Evolutionary conservation across 2,888 invertebrate species (phyloP).

Genomic region (Melanchra persicariae): DNA sequence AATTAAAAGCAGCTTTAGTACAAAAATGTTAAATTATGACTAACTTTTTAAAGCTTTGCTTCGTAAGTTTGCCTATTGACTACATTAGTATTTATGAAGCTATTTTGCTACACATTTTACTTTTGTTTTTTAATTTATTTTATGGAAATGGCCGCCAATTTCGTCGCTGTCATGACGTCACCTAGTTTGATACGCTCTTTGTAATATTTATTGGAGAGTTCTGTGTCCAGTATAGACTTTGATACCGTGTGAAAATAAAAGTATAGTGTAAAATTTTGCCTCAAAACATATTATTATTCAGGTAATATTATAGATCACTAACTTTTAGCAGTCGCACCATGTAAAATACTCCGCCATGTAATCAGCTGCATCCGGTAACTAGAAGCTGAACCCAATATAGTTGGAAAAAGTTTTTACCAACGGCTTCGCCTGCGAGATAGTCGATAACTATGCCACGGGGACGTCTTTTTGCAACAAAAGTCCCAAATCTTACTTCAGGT

Average conservation of each 20-base stretch:
- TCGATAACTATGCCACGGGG: neutral
- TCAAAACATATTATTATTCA: neutral
- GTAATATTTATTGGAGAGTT: conserved; percentile 8
- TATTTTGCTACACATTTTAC: conserved; percentile 5
- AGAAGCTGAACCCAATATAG: no score
- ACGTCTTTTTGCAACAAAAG: no score
- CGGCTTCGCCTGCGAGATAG: neutral
- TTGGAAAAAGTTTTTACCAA: no score
- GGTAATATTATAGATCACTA: neutral
- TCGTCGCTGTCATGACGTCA: conserved; percentile 8
- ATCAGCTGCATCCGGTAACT: no score
- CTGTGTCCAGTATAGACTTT: neutral
- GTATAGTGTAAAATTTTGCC: neutral
- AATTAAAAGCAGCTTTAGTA: neutral
- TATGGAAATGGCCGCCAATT: conserved; percentile 8
- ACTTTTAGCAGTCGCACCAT: no score
- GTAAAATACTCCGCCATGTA: no score
- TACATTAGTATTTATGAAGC: conserved; percentile 10
- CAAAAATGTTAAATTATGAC: conserved; percentile 6
- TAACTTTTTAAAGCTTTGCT: neutral
- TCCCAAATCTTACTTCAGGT: no score
- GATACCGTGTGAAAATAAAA: neutral
- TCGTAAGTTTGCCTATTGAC: neutral
- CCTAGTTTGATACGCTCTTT: neutral
- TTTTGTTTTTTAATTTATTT: conserved; percentile 13